Evolutionary conservation across 2,113 vertebrate genomes (phyloP).

Genomic region (Pelusios castaneus): DNA sequence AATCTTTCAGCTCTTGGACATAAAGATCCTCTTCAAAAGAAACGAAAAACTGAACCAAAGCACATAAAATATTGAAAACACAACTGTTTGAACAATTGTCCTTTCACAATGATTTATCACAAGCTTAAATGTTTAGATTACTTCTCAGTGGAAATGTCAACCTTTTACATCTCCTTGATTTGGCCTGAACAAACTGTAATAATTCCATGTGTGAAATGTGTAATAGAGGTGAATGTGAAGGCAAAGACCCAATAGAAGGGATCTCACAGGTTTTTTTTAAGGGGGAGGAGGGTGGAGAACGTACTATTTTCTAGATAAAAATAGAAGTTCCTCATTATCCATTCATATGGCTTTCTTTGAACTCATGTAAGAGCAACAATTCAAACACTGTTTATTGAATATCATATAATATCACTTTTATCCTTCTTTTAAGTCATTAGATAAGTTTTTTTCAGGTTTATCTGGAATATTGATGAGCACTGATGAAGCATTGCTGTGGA

Average conservation of each 20-base stretch:
- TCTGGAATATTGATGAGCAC: neutral
- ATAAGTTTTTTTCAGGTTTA: neutral
- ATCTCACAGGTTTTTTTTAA: neutral
- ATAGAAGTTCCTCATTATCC: neutral
- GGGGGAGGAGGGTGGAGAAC: neutral
- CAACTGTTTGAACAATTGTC: neutral
- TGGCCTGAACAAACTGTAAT: neutral
- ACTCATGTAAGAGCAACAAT: neutral
- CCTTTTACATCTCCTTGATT: neutral
- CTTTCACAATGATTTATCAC: slow-evolving; percentile 1
- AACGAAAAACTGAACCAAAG: slow-evolving; percentile 1
- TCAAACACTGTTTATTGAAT: neutral
- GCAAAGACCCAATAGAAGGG: neutral
- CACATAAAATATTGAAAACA: neutral
- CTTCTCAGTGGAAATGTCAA: slow-evolving; percentile 7
- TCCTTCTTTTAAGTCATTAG: neutral
- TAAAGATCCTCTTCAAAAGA: neutral
- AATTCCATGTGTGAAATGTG: neutral
- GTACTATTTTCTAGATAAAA: neutral
- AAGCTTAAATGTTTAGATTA: slow-evolving; percentile 20
- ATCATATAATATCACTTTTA: neutral
- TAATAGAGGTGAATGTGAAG: neutral
- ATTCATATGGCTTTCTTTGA: neutral
- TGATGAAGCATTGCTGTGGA: neutral
- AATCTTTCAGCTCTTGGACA: neutral